A percentile compares a stretch with the other conserved stretches of the same genome.
Evolutionary conservation across 2,888 invertebrate genomes (phyloP).

Genomic region (Branchellion lobata): DNA sequence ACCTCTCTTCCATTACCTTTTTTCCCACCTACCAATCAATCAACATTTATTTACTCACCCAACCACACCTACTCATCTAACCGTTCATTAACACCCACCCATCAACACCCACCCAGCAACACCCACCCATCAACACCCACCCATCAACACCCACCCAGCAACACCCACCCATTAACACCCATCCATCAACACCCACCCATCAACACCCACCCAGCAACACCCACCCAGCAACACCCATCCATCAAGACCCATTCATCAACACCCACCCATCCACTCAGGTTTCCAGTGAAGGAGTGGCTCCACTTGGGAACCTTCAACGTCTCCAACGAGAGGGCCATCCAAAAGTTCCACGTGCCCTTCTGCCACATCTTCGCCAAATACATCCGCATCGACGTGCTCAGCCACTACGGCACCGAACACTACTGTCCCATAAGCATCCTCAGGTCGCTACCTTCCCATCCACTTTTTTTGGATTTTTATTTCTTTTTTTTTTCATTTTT

Average conservation of each 20-base stretch:
- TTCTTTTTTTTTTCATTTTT: too few species aligned
- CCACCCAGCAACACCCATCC: background rate
- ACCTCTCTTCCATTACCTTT: too few species aligned
- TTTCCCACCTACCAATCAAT: too few species aligned
- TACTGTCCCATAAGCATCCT: constrained; percentile 96
- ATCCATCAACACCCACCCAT: too few species aligned
- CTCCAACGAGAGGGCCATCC: constrained; percentile 80
- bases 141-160: too few species aligned
- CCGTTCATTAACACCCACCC: too few species aligned
- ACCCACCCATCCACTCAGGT: constrained; percentile 53
- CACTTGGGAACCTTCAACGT: constrained; percentile 83
- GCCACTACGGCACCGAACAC: constrained; percentile 93
- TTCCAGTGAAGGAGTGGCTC: constrained; percentile 77
- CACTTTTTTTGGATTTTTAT: too few species aligned
- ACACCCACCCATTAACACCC: too few species aligned
- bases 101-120: too few species aligned
- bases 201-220: background rate
- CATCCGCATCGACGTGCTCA: constrained; percentile 74
- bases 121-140: too few species aligned
- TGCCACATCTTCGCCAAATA: constrained; percentile 52
- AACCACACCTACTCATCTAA: too few species aligned
- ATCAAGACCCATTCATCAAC: background rate
- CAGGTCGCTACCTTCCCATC: constrained; percentile 52
- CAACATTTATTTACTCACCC: too few species aligned
- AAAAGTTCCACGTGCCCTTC: constrained; percentile 74